A percentile compares a stretch with the other conserved stretches of the same genome.
Conservation (phyloP, 2,888 invertebrate species). For the Dolichomitus sp. region DNA sequence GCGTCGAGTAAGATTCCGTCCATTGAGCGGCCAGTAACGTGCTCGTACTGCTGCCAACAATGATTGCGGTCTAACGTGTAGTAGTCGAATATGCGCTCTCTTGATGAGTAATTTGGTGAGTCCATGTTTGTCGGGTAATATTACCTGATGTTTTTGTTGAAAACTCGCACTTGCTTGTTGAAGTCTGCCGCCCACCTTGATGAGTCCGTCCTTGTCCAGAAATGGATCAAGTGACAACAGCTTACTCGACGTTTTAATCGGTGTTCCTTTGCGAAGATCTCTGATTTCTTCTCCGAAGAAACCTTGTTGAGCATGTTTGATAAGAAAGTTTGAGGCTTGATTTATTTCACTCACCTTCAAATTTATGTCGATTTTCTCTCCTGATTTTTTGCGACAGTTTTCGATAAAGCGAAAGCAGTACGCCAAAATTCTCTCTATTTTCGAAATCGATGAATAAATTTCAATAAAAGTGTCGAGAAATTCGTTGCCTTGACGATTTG, state of each 20-base stretch:
- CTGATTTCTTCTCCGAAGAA: not conserved
- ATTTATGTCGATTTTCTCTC: not conserved
- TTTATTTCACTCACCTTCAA: conserved; percentile 16
- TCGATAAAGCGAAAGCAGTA: conserved; percentile 45
- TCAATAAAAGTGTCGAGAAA: conserved; percentile 24
- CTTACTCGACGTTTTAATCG: conserved; percentile 27
- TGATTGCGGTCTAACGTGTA: conserved; percentile 65
- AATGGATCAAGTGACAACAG: conserved; percentile 46
- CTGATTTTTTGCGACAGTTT: conserved; percentile 37
- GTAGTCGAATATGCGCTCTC: conserved; percentile 53
- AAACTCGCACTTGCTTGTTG: conserved; percentile 18
- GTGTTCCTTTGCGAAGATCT: not conserved
- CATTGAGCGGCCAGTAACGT: conserved; percentile 12
- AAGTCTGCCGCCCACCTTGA: conserved; percentile 64
- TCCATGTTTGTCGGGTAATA: conserved; percentile 26
- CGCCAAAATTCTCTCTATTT: conserved; percentile 40
- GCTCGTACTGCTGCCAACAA: conserved; percentile 38
- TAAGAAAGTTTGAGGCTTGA: not conserved
- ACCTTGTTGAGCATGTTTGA: not conserved
- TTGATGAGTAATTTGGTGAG: conserved; percentile 59
- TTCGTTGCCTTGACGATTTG: not conserved
- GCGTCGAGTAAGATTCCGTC: conserved; percentile 52
- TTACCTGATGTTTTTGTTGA: conserved; percentile 30
- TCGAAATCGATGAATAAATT: conserved; percentile 22
- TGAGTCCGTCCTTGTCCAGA: conserved; percentile 38